phyloP scores from a whole-genome alignment of 2,113 vertebrate genomes.

The Brachyhypopomus occidentalis region DNA sequence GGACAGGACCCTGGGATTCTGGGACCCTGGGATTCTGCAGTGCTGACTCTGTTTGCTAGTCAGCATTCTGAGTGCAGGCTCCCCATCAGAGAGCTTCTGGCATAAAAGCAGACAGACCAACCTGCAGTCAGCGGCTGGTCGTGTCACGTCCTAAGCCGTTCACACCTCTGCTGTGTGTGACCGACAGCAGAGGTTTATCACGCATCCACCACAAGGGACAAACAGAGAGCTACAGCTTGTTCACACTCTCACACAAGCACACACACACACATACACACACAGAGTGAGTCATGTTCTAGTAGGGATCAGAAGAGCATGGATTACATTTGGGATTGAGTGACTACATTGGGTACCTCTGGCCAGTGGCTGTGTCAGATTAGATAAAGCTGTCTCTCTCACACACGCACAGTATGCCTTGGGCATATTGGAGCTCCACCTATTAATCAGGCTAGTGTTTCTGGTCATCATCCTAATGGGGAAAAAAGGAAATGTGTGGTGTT shows the following conservation, averaged over 20 bases:
- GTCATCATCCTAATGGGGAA: too few relatives aligned
- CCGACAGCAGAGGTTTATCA: background rate
- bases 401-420: background rate
- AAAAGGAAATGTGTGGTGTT: too few relatives aligned
- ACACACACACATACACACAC: slow-evolving; percentile 1
- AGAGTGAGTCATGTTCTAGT: slow-evolving; percentile 14
- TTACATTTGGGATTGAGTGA: background rate
- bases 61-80: too few relatives aligned
- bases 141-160: background rate
- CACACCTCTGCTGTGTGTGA: slow-evolving; percentile 2
- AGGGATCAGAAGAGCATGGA: background rate
- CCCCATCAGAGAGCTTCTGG: too few relatives aligned
- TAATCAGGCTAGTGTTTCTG: too few relatives aligned
- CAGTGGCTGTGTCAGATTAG: background rate
- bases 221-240: background rate
- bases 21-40: too few relatives aligned
- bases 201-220: background rate
- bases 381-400: background rate
- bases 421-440: too few relatives aligned
- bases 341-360: background rate
- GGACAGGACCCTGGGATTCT: too few relatives aligned
- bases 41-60: too few relatives aligned
- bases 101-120: too few relatives aligned
- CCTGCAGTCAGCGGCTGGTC: too few relatives aligned
- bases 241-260: background rate